These are phyloP conservation scores for Leucosticte australis DNA, from an alignment of 2,113 vertebrate genomes.

Conservation along the genomic window DNA sequence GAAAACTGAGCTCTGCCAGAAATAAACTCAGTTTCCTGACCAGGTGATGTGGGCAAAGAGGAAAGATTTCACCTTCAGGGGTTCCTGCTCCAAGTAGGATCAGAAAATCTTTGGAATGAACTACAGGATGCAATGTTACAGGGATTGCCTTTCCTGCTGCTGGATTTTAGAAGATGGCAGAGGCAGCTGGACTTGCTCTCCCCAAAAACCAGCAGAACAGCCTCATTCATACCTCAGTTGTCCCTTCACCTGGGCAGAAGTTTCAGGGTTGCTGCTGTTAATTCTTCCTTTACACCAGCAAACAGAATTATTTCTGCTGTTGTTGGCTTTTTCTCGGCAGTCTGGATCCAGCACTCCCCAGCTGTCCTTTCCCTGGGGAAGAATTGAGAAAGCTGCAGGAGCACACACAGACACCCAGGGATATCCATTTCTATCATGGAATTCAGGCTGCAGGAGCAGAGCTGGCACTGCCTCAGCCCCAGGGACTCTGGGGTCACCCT, in stretches of 20 bases:
- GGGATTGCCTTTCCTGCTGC: not conserved
- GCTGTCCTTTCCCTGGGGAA: not conserved
- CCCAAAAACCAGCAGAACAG: not conserved
- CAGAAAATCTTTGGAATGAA: not conserved
- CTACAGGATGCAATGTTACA: fast-evolving
- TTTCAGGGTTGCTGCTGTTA: not conserved
- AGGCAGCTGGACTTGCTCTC: not conserved
- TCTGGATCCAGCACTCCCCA: not conserved
- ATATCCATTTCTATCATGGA: not conserved
- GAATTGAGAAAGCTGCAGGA: not conserved
- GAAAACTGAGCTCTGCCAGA: not conserved
- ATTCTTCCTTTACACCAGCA: not conserved
- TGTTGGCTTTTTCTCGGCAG: not conserved
- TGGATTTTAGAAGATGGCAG: too few relatives aligned
- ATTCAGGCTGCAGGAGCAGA: not conserved
- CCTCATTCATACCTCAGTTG: not conserved
- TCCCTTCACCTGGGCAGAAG: not conserved
- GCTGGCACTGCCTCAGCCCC: not conserved
- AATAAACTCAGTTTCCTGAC: not conserved
- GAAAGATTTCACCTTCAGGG: not conserved
- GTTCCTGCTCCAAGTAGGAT: fast-evolving
- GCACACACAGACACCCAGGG: fast-evolving
- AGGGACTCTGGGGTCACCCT: not conserved
- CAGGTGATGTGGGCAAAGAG: fast-evolving
- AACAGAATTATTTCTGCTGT: not conserved